Percentiles rank a stretch among this genome's conserved stretches.
phyloP scores from a whole-genome alignment of 1,140 invertebrate genomes.

The Drosophila persimilis region DNA sequence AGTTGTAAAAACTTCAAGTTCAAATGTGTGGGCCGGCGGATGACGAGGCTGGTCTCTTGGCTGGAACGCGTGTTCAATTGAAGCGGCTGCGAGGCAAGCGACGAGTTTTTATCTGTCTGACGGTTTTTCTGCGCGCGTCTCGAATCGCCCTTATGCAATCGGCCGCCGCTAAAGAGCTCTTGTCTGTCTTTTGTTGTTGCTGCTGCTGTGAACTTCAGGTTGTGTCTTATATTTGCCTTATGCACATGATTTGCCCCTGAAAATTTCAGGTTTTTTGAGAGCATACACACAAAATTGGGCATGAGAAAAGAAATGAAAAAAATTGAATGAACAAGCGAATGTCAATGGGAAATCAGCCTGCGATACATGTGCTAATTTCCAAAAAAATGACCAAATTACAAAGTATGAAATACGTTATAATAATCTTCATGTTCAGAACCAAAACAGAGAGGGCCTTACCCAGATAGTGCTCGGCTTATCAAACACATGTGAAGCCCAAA shows the following conservation, averaged over 20 bases:
- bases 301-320: constrained; percentile 32
- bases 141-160: constrained; percentile 73
- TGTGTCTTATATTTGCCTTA: constrained; percentile 57
- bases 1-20: constrained; percentile 54
- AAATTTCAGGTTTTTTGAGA: constrained; percentile 76
- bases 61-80: constrained; percentile 68
- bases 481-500: too few relatives aligned
- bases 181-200: constrained; percentile 48
- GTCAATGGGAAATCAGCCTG: constrained; percentile 15
- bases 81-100: constrained; percentile 41
- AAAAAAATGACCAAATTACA: not conserved
- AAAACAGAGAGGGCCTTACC: too few relatives aligned
- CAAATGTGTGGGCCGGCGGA: constrained; percentile 51
- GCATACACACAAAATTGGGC: constrained; percentile 31
- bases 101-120: constrained; percentile 63
- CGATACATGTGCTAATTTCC: not conserved
- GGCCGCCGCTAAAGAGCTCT: constrained; percentile 33
- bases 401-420: not conserved
- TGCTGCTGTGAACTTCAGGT: constrained; percentile 51
- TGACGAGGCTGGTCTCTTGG: constrained; percentile 41
- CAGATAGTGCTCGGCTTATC: too few relatives aligned
- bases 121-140: constrained; percentile 42
- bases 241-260: constrained; percentile 74
- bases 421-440: too few relatives aligned
- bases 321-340: constrained; percentile 11